Evolutionary conservation across 92 coral and sea anemone genomes (phyloP), one percentile per base, ranked within the genome.

Genomic region (Epizoanthus stellaris): DNA sequence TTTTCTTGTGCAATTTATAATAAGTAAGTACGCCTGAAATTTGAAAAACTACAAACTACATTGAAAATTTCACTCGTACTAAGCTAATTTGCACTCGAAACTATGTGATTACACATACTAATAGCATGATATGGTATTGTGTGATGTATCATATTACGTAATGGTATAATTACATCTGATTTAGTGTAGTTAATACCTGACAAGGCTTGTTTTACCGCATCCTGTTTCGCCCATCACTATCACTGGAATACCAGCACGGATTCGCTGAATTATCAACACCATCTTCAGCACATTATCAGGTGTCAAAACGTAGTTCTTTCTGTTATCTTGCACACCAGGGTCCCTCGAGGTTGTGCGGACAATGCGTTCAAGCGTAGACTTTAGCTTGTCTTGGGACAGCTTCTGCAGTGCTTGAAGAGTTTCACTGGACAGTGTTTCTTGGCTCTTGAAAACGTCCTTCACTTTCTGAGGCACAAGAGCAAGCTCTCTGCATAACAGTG

Each of bases 201-300:
- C 98, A 52, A 95, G 95, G 70, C 95, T 93, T 4, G 98, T 95
- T 70, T 95, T 95, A 0, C 98, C 98, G 77, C 98, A 95, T 57
- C 98, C 98, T 16, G 98, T 95, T 76, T 95, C 98, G 0, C 98
- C 98, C 98, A 95, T 95, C 14, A 95, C 75, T 49, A 95, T 89
- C 21, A 95, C 96, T 0, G 98, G 98, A 47, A 90, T 89, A 25
- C 85, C 66, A 21, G 98, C 95, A 25, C 92, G 90, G 42, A 93
- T 92, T 64, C 98, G 91, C 64, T 91, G 94, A 53, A 93, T 82
- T 61, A 95, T 95, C 73, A 95, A 38, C 57, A 91, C 93, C 98
- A 95, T 93, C 74, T 95, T 95, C 66, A 95, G 84, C 25, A 95
- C 66, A 84, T 95, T 95, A 80, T 95, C 98, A 3, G 94, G 95